phyloP scores from a whole-genome alignment of 2,888 invertebrate species.

The Mechanitis messenoides region DNA sequence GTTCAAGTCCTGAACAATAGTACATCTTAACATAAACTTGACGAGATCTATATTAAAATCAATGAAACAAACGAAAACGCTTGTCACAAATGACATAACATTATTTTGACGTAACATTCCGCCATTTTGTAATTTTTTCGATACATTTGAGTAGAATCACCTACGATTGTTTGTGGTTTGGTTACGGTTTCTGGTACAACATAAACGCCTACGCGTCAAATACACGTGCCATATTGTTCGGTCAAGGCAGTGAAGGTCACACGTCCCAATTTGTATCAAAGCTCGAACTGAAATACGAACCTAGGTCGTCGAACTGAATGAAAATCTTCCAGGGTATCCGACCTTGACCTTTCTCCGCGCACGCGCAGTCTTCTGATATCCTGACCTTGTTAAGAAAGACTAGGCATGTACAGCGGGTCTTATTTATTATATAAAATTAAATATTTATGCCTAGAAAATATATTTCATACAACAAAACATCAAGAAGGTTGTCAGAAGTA shows the following conservation, averaged over 20 bases:
- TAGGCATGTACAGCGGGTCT: conserved; percentile 41
- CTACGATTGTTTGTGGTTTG: conserved; percentile 14
- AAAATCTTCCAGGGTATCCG: conserved; percentile 72
- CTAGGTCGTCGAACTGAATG: conserved; percentile 63
- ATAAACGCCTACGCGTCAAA: conserved; percentile 47
- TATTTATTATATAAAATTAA: conserved; percentile 23
- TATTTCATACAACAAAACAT: too few species aligned
- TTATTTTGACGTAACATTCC: too few species aligned
- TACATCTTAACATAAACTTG: background rate
- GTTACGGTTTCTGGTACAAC: conserved; percentile 34
- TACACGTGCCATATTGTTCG: conserved; percentile 62
- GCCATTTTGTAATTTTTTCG: too few species aligned
- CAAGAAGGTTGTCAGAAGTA: too few species aligned
- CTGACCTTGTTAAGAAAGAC: conserved; percentile 68
- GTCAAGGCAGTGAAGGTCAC: conserved; percentile 67
- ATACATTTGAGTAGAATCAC: too few species aligned
- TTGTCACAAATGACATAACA: too few species aligned
- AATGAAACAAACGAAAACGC: too few species aligned
- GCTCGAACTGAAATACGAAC: conserved; percentile 64
- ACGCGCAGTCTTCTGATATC: conserved; percentile 68
- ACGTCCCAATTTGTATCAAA: conserved; percentile 46
- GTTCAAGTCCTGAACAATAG: conserved; percentile 14
- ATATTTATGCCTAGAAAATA: conserved; percentile 9
- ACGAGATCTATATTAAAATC: background rate
- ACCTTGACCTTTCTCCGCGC: conserved; percentile 74